A percentile compares a stretch with the other conserved stretches of the same genome.
Conservation (phyloP, 2,797 vertebrate species). For the Ptychobarbus kaznakovi region DNA sequence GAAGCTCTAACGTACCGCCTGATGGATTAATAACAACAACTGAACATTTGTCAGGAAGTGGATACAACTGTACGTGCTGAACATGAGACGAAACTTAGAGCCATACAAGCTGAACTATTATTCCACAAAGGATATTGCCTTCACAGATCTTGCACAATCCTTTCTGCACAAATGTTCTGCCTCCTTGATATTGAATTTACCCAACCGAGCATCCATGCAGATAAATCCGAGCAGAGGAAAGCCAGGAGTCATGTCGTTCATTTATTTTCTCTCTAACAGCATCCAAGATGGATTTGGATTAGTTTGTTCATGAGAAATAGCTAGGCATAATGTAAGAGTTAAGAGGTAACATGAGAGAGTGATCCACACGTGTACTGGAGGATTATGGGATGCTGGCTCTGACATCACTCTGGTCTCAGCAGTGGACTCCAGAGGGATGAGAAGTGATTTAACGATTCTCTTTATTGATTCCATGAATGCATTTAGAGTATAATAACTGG, state of each 20-base stretch:
- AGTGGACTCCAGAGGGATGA: neutral
- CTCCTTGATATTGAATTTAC: neutral
- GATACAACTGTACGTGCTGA: neutral
- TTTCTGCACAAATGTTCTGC: neutral
- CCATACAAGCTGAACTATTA: neutral
- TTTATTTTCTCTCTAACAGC: neutral
- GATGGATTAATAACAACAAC: slow-evolving; percentile 16
- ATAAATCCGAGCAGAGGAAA: neutral
- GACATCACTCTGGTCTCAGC: neutral
- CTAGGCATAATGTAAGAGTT: neutral
- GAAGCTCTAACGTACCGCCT: neutral
- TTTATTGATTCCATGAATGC: neutral
- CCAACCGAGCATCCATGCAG: neutral
- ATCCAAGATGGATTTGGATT: neutral
- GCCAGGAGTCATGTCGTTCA: neutral
- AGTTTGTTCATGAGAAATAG: neutral
- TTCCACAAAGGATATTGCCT: neutral
- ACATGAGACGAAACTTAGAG: neutral
- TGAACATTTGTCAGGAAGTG: neutral
- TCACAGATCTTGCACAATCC: neutral
- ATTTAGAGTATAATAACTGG: neutral
- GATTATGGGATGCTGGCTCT: neutral
- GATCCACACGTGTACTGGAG: neutral
- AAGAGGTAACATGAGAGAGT: neutral
- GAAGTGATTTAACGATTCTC: neutral